Conservation (phyloP, 2,113 vertebrate species). For the Otis tarda region DNA sequence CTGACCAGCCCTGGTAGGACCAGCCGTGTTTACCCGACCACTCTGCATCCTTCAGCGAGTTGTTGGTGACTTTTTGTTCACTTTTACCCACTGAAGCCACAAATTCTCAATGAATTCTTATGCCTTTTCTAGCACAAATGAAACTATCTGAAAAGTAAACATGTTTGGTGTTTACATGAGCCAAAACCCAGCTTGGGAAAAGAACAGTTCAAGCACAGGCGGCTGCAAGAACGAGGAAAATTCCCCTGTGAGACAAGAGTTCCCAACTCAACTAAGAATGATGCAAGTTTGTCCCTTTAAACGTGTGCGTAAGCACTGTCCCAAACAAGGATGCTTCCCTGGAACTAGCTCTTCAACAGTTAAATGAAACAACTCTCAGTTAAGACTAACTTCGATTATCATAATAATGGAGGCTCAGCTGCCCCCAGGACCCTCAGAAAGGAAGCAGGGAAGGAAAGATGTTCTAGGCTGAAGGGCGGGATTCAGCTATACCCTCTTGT, state of each 20-base stretch:
- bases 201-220: neutral
- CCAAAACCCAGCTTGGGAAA: constrained; percentile 42
- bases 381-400: neutral
- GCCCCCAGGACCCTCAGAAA: neutral
- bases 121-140: neutral
- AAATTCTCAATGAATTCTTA: constrained; percentile 41
- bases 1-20: neutral
- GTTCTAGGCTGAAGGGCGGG: neutral
- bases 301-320: neutral
- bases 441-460: neutral
- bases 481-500: neutral
- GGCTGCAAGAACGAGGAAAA: constrained; percentile 19
- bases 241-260: constrained; percentile 45
- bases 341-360: neutral
- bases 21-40: neutral
- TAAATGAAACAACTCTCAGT: neutral
- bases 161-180: constrained; percentile 42
- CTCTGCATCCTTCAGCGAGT: neutral
- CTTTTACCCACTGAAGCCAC: constrained; percentile 36
- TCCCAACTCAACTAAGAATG: constrained; percentile 30
- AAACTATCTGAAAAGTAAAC: constrained; percentile 49
- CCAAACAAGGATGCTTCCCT: neutral
- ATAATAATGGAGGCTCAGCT: neutral
- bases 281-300: constrained; percentile 52
- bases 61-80: neutral